Evolutionary conservation across 37 sponge, comb jelly and placozoan genomes (phyloP), one percentile per base, ranked within the genome.

Genomic region (Mnemiopsis leidyi): DNA sequence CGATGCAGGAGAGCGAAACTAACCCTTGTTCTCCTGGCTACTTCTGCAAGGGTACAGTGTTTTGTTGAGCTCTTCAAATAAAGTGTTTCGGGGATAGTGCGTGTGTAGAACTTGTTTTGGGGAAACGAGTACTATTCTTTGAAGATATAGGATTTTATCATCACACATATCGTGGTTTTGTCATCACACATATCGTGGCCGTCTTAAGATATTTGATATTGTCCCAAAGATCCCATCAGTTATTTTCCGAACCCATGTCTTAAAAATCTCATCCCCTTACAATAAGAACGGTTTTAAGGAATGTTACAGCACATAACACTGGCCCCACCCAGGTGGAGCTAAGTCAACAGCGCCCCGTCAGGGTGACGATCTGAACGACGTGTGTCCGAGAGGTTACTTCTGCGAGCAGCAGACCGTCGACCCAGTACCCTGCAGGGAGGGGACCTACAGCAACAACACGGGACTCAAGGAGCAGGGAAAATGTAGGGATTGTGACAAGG

Each of bases 381-480:
- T 83, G 48, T 83, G 90, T 83, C 90, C 90, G n/a, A 38, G 38
- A 25, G 90, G 90, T 7, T 83, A 83, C 38, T 39, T 30, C 39
- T 83, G 90, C 34, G n/a, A 23, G 34, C n/a, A 37, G 23, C 38
- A 38, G 7, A 83, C 90, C 7, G 90, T 39, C 5, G 24, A 7
- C 24, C 76, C 76, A 26, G 76, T 25, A 21, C 93, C 90, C 20
- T 93, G 94, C 28, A 92, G 92, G 18, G 68, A 48, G 16, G 94
- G 94, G 38, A 93, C 94, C 18, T 93, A 93, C 92, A 92, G 83
- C 38, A 92, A 21, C 9, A 61, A 23, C 5, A 5, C 16, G 24
- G 76, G 76, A 7, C 24, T 73, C n/a, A 16, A 73, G 24, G 76
- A 73, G 28, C 5, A 23, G 24, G 76, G 28, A 7, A 7, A 28